These are phyloP conservation scores for Holotrichia oblita DNA, from an alignment of 1,140 invertebrate species.

Conservation along the genomic window DNA sequence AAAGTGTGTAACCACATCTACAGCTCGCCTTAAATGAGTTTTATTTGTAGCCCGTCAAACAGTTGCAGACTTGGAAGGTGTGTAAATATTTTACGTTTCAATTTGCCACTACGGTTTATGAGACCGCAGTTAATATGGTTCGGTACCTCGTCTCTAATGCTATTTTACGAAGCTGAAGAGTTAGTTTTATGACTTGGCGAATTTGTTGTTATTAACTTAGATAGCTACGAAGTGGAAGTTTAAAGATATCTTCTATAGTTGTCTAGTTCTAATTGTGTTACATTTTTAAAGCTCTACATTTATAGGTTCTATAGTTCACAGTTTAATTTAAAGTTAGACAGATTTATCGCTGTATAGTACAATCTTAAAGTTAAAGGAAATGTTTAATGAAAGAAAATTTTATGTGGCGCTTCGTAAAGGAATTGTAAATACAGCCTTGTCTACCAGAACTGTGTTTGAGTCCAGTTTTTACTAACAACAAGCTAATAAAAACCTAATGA, in stretches of 20 bases:
- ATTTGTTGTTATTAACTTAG: constrained; percentile 2
- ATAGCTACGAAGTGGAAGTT: neutral
- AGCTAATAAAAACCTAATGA: too few species aligned
- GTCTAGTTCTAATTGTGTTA: neutral
- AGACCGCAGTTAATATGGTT: constrained; percentile 11
- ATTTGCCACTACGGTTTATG: constrained; percentile 16
- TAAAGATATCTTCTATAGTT: neutral
- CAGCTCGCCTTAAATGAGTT: neutral
- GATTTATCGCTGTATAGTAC: neutral
- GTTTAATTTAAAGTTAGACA: constrained; percentile 3
- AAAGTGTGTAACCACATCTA: neutral
- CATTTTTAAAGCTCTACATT: neutral
- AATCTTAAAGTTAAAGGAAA: too few species aligned
- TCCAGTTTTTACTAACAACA: too few species aligned
- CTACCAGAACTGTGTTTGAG: too few species aligned
- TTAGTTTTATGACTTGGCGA: constrained; percentile 3
- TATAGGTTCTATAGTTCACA: neutral
- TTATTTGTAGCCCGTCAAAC: neutral
- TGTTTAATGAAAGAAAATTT: too few species aligned
- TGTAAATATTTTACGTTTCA: constrained; percentile 18
- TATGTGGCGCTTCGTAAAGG: too few species aligned
- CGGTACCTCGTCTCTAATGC: neutral
- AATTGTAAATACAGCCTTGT: too few species aligned
- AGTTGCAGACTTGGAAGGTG: neutral
- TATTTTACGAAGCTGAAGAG: constrained; percentile 11